Conservation (phyloP, 2,797 vertebrate species). For the Steatocranus sp. region DNA sequence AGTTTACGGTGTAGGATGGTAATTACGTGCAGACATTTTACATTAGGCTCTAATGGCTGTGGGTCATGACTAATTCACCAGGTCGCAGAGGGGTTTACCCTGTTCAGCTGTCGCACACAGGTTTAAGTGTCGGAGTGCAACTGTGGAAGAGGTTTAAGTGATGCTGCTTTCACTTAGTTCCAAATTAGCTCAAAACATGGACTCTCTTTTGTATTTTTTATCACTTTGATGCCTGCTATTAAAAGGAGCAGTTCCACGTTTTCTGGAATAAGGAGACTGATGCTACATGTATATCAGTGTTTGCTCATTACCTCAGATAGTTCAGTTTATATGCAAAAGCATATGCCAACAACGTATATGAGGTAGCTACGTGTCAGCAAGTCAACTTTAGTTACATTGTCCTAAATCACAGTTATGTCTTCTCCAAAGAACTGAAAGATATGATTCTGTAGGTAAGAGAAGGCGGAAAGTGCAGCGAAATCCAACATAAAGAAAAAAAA, state of each 20-base stretch:
- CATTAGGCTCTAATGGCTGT: slow-evolving; percentile 64
- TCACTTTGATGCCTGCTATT: not conserved
- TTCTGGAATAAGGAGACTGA: not conserved
- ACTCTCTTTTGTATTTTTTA: not conserved
- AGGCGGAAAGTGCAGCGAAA: not conserved
- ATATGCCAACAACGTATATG: not conserved
- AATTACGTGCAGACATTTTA: slow-evolving; percentile 61
- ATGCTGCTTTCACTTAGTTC: not conserved
- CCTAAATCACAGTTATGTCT: not conserved
- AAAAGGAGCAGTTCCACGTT: not conserved
- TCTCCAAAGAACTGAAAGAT: not conserved
- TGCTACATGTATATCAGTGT: not conserved
- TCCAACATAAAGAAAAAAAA: not conserved
- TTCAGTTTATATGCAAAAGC: not conserved
- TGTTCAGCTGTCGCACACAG: slow-evolving; percentile 21
- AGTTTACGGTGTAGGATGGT: slow-evolving; percentile 53
- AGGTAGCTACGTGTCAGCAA: not conserved
- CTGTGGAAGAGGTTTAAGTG: not conserved
- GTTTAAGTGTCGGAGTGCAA: slow-evolving; percentile 11
- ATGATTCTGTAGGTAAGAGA: not conserved
- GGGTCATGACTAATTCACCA: slow-evolving; percentile 65
- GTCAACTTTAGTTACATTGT: not conserved
- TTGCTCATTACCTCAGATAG: not conserved
- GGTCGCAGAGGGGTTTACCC: slow-evolving; percentile 37
- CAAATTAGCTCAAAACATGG: not conserved